phyloP scores from a whole-genome alignment of 2,113 vertebrate species.

The Nerophis ophidion region DNA sequence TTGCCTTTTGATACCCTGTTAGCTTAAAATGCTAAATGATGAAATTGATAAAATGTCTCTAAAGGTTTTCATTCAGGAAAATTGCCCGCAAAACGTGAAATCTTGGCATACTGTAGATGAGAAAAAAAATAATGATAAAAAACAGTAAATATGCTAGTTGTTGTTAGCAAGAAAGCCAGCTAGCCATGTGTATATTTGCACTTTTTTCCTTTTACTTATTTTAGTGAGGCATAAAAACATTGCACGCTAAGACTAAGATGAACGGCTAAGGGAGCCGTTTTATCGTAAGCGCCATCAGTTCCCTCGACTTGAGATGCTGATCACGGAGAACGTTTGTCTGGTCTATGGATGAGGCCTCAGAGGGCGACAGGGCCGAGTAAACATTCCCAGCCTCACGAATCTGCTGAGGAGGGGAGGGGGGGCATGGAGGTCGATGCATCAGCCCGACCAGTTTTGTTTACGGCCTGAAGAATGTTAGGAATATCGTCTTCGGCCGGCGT shows the following conservation, averaged over 20 bases:
- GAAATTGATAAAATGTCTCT: too few species aligned
- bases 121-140: too few species aligned
- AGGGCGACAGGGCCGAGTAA: constrained; percentile 46
- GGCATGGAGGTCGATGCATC: constrained; percentile 46
- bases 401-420: constrained; percentile 16
- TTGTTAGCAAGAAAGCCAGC: background rate
- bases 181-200: background rate
- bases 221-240: too few species aligned
- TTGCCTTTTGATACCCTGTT: too few species aligned
- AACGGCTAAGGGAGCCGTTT: background rate
- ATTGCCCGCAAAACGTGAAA: background rate
- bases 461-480: constrained; percentile 58
- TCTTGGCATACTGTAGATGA: too few species aligned
- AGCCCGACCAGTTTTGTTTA: constrained; percentile 50
- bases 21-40: too few species aligned
- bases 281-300: constrained; percentile 18
- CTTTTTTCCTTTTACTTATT: background rate
- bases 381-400: constrained; percentile 56
- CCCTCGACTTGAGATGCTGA: constrained; percentile 8
- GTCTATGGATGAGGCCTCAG: constrained; percentile 38
- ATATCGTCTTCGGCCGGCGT: constrained; percentile 25
- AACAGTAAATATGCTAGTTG: too few species aligned
- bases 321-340: constrained; percentile 6
- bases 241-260: too few species aligned
- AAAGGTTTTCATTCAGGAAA: too few species aligned